These are phyloP conservation scores for Paraescarpia echinospica DNA, from an alignment of 1,140 invertebrate genomes.

Conservation along the genomic window DNA sequence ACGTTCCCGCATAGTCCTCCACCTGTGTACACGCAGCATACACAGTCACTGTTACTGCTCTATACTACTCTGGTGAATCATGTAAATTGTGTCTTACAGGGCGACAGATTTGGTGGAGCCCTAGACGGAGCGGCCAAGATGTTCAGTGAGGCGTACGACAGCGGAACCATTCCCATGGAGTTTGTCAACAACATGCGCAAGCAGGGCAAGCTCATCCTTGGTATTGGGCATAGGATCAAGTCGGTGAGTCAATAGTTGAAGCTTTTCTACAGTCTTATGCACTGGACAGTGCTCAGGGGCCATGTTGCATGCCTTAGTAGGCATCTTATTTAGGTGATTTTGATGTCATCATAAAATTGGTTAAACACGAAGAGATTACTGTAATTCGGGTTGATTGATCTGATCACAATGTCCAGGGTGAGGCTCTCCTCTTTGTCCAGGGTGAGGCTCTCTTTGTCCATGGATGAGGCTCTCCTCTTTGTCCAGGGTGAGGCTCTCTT, in stretches of 20 bases:
- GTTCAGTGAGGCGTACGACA: slow-evolving; percentile 94
- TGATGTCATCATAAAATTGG: no score
- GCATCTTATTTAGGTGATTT: no score
- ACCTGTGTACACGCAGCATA: no score
- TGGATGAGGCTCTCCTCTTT: no score
- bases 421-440: no score
- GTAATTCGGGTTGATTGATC: no score
- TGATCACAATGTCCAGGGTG: no score
- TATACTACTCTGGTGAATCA: neutral
- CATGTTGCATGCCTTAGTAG: no score
- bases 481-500: no score
- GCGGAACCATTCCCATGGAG: slow-evolving; percentile 92
- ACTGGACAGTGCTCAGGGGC: neutral
- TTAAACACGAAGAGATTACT: no score
- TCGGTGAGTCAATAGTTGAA: slow-evolving; percentile 66
- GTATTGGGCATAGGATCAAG: slow-evolving; percentile 97
- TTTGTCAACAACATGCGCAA: slow-evolving; percentile 98
- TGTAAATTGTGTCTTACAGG: slow-evolving; percentile 62
- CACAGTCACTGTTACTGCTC: neutral
- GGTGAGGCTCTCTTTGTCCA: no score
- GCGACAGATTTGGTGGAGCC: slow-evolving; percentile 97
- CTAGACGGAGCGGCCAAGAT: slow-evolving; percentile 93
- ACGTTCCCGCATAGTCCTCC: no score
- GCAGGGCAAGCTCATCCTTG: slow-evolving; percentile 97
- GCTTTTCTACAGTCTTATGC: neutral